Base-by-base conservation (phyloP, 2,797 vertebrate species). In the Naso thynnoides region DNA sequence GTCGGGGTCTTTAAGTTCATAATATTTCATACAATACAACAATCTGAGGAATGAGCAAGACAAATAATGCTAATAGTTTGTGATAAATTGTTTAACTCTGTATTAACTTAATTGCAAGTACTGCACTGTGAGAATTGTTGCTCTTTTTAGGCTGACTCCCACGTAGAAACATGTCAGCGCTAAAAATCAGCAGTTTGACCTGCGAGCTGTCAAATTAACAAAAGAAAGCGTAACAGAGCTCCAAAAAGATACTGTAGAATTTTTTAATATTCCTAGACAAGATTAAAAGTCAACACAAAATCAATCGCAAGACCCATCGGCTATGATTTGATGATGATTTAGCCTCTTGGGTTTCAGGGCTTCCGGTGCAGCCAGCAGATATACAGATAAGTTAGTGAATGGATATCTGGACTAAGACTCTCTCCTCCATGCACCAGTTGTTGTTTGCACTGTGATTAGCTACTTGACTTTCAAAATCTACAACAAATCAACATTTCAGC, bases 21-120 rank as follows among this genome's bases (percentile, higher is more conserved):
- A 27, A 58, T 58, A 36, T 44, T 45, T 65, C 66, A 65, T 52
- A 79, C 53, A 67, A 53, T 26, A 54, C 47, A 41, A 47, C 27
- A 23, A n/a, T 38, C 39, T 45, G 53, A 57, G 5, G 2, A 60
- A 21, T 14, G 1, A 14, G 7, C 1, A 16, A 7, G 48, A 74
- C 3, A 44, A 55, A 19, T 8, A 52, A 59, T 14, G 48, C n/a
- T 14, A 56, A 53, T 18, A 56, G 33, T 21, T 44, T 13, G 16
- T 26, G n/a, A 29, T 9, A 49, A 64, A 66, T 29, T 39, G n/a
- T 53, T 61, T 42, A 44, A 69, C 27, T 66, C 21, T 16, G 4
- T 63, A 21, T 44, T 49, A 36, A 71, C 19, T 26, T 19, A 27
- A 39, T 60, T 13, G 52, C 16, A 55, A 45, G 9, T 24, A 14